phyloP scores from a whole-genome alignment of 2,888 invertebrate species.

The Athalia rosae region DNA sequence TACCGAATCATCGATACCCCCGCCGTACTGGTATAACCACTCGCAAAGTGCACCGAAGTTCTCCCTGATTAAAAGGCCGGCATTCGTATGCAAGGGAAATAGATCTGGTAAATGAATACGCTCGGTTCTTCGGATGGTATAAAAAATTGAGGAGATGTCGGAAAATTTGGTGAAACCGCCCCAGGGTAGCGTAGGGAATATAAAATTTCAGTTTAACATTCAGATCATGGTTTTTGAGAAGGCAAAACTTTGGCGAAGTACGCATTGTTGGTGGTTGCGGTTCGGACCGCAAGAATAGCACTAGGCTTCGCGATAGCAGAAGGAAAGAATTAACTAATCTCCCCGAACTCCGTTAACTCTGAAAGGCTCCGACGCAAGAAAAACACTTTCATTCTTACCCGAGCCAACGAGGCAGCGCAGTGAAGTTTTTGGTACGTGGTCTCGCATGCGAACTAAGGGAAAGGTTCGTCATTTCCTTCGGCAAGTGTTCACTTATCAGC shows the following conservation, averaged over 20 bases:
- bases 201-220: conserved; percentile 43
- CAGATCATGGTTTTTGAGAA: conserved; percentile 49
- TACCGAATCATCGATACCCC: conserved; percentile 27
- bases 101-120: too few relatives aligned
- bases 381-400: conserved; percentile 47
- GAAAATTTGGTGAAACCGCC: not conserved
- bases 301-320: conserved; percentile 40
- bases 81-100: too few relatives aligned
- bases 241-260: conserved; percentile 27
- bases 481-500: conserved; percentile 23
- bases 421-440: conserved; percentile 32
- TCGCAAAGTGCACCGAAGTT: conserved; percentile 24
- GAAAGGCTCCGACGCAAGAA: conserved; percentile 12
- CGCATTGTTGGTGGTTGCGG: conserved; percentile 31
- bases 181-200: not conserved
- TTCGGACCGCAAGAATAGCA: conserved; percentile 9
- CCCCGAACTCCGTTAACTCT: conserved; percentile 54
- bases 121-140: too few relatives aligned
- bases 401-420: conserved; percentile 24
- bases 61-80: conserved; percentile 13
- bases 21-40: not conserved
- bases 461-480: not conserved
- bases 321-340: conserved; percentile 53
- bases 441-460: conserved; percentile 19
- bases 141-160: not conserved